phyloP scores from a whole-genome alignment of 2,113 vertebrate species.

The Cervus canadensis region DNA sequence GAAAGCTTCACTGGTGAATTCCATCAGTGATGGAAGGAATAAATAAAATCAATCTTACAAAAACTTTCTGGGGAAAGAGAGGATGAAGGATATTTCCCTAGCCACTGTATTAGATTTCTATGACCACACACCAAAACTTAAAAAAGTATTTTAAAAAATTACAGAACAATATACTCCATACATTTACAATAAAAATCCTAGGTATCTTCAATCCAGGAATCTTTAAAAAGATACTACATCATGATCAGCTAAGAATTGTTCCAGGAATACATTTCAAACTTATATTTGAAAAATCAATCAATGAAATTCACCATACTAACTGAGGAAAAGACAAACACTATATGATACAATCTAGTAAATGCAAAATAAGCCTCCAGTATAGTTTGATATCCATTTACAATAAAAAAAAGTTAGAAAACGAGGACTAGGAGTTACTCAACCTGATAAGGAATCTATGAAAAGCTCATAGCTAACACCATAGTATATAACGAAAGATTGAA shows the following conservation, averaged over 20 bases:
- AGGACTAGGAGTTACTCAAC: not conserved
- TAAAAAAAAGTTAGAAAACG: not conserved
- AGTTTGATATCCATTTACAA: not conserved
- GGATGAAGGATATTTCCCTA: not conserved
- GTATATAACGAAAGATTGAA: not conserved
- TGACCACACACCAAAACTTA: not conserved
- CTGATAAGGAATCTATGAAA: not conserved
- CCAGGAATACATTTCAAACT: not conserved
- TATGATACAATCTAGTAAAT: not conserved
- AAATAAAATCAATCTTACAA: not conserved
- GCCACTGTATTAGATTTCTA: not conserved
- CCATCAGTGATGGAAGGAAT: not conserved
- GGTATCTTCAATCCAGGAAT: not conserved
- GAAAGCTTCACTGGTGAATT: not conserved
- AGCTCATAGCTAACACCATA: not conserved
- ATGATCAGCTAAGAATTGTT: not conserved
- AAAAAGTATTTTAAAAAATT: not conserved
- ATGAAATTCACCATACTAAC: not conserved
- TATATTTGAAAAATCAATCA: not conserved
- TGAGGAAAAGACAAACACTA: not conserved
- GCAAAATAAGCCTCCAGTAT: not conserved
- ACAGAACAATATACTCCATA: not conserved
- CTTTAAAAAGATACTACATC: not conserved
- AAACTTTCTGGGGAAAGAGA: not conserved
- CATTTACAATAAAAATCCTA: not conserved